Evolutionary conservation across 2,888 invertebrate genomes (phyloP), one percentile per base, ranked within the genome.

Genomic region (Hyles lineata): DNA sequence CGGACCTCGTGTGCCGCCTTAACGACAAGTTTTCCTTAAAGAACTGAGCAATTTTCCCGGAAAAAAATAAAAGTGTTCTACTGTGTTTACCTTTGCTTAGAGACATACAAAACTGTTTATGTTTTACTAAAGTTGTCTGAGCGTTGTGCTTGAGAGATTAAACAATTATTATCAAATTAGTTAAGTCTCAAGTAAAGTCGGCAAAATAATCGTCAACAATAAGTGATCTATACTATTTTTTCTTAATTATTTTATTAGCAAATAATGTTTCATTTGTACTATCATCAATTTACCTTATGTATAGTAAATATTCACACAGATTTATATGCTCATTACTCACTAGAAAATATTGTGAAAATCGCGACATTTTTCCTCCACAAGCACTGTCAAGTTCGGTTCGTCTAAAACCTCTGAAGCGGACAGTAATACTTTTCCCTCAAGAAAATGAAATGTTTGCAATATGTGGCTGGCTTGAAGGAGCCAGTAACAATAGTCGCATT

Each of bases 401-500:
- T n/a, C 19, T 55, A 55, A 55, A n/a, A n/a, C n/a, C 17, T n/a
- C 19, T 55, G n/a, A 55, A 19, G 8, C 1, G 55, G 55, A 43
- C 55, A 55, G n/a, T 55, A 63, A 43, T 63, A 63, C 63, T 35
- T 63, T n/a, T 35, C 21, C 11, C 11, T 43, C 9, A 4, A 43
- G 35, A 55, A 55, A 55, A 63, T 63, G 43, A 67, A 50, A 67
- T 17, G 67, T 50, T 67, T 21, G 21, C 15, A 11, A 23, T 43
- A 23, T 21, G 50, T 23, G 43, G n/a, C 8, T 17, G 6, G 21
- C 35, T 43, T 63, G 63, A 63, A 63, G 63, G n/a, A 6, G 23
- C 67, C 43, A 7, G 50, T 23, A 67, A 67, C 67, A 67, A 67
- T 50, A 23, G 23, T 15, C 67, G 50, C 43, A 50, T 50, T 50